phyloP scores from a whole-genome alignment of 2,888 invertebrate genomes.

The Diaperis boleti region DNA sequence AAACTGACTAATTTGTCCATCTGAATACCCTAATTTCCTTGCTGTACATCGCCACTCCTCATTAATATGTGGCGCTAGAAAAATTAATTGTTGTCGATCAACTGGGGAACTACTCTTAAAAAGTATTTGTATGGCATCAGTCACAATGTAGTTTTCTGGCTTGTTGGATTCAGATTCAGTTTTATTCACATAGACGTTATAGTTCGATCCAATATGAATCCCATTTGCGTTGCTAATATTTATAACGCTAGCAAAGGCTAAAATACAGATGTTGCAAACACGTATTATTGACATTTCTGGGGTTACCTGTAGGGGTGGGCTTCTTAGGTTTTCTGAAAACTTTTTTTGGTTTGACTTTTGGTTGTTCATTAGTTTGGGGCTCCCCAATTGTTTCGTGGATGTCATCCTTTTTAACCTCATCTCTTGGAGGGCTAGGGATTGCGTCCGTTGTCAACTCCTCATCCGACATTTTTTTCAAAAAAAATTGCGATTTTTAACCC shows the following conservation, averaged over 20 bases:
- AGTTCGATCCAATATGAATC: constrained; percentile 43
- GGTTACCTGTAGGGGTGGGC: constrained; percentile 34
- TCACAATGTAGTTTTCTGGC: constrained; percentile 48
- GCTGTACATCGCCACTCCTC: constrained; percentile 72
- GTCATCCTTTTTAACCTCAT: constrained; percentile 33
- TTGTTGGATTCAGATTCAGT: constrained; percentile 13
- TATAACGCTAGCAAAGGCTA: constrained; percentile 42
- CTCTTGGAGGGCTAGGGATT: constrained; percentile 43
- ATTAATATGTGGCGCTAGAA: constrained; percentile 72
- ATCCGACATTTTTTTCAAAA: constrained; percentile 22
- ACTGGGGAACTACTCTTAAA: constrained; percentile 44
- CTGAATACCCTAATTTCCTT: constrained; percentile 70
- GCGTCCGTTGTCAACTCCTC: constrained; percentile 46
- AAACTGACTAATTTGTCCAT: constrained; percentile 74
- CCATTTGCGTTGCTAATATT: constrained; percentile 42
- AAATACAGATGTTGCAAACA: constrained; percentile 7
- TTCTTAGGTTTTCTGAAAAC: constrained; percentile 37
- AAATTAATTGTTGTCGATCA: constrained; percentile 66
- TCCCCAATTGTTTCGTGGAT: constrained; percentile 3
- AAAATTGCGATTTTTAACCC: background rate
- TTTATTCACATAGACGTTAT: constrained; percentile 35
- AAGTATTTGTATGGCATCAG: constrained; percentile 47
- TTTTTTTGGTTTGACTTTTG: constrained; percentile 25
- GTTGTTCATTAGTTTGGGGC: constrained; percentile 18
- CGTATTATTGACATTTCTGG: background rate